Conservation (phyloP, 2,797 vertebrate species). For the Acanthopagrus latus region DNA sequence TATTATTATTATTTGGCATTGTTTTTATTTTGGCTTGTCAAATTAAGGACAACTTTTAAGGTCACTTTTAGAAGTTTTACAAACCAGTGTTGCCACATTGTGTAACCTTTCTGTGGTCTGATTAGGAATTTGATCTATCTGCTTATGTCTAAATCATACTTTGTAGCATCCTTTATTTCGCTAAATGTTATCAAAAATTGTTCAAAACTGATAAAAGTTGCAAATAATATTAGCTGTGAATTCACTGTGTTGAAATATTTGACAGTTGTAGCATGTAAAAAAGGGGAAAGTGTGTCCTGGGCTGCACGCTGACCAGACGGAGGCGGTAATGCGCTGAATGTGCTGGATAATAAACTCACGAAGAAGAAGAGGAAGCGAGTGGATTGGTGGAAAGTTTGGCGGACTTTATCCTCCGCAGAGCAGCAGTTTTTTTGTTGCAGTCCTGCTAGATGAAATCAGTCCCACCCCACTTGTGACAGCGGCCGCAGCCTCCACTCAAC, state of each 20-base stretch:
- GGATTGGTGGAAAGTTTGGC: slow-evolving; percentile 83
- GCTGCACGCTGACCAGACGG: not conserved
- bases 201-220: not conserved
- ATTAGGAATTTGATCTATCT: no score
- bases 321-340: not conserved
- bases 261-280: not conserved
- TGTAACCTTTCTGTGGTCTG: not conserved
- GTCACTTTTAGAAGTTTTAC: not conserved
- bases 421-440: not conserved
- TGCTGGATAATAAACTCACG: rapidly evolving
- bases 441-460: not conserved
- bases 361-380: not conserved
- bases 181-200: no score
- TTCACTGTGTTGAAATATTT: not conserved
- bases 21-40: not conserved
- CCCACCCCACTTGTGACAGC: not conserved
- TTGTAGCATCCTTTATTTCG: no score
- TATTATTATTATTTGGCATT: no score
- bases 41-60: not conserved
- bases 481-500: not conserved
- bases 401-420: slow-evolving; percentile 69
- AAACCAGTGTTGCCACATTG: not conserved
- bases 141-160: no score
- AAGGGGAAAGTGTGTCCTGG: not conserved
- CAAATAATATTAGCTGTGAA: not conserved